A percentile compares a stretch with the other conserved stretches of the same genome.
Conservation (phyloP, 2,888 invertebrate species). For the Horisme vitalbata region DNA sequence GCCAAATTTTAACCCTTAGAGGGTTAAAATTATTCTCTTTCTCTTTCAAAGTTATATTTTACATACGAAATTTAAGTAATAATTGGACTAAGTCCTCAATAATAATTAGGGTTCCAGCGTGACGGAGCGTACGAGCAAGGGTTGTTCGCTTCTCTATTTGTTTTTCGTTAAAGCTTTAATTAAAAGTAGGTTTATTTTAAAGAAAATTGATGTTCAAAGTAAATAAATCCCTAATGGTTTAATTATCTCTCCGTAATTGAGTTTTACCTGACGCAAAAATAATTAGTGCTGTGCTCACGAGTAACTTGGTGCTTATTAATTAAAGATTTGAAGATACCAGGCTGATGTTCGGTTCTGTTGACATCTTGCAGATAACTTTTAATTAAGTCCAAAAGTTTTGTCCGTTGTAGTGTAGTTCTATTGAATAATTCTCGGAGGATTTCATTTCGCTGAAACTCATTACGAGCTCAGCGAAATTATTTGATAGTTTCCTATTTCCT, state of each 20-base stretch:
- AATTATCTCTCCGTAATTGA: slow-evolving; percentile 80
- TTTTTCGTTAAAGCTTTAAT: slow-evolving; percentile 80
- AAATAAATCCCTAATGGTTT: slow-evolving; percentile 80
- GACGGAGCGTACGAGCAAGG: slow-evolving; percentile 60
- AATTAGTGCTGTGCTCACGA: slow-evolving; percentile 57
- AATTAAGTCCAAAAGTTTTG: slow-evolving; percentile 31
- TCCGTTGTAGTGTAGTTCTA: slow-evolving; percentile 20
- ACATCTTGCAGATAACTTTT: slow-evolving; percentile 32
- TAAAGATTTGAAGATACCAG: slow-evolving; percentile 49
- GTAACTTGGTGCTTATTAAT: slow-evolving; percentile 43
- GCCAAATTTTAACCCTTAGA: too few species aligned
- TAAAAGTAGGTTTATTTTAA: slow-evolving; percentile 80
- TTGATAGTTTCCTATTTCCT: slow-evolving; percentile 17
- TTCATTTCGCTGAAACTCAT: slow-evolving; percentile 18
- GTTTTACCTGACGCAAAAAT: slow-evolving; percentile 74
- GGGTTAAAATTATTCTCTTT: too few species aligned
- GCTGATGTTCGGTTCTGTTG: slow-evolving; percentile 35
- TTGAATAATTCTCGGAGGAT: slow-evolving; percentile 19
- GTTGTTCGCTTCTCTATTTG: slow-evolving; percentile 72
- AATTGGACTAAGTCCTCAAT: slow-evolving; percentile 35
- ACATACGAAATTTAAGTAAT: slow-evolving; percentile 9
- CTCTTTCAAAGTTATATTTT: too few species aligned
- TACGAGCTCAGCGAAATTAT: slow-evolving; percentile 11
- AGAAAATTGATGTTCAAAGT: slow-evolving; percentile 80
- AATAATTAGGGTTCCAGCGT: slow-evolving; percentile 46